These are phyloP conservation scores for Cathartes aura DNA, from an alignment of 2,113 vertebrate species.

Conservation along the genomic window DNA sequence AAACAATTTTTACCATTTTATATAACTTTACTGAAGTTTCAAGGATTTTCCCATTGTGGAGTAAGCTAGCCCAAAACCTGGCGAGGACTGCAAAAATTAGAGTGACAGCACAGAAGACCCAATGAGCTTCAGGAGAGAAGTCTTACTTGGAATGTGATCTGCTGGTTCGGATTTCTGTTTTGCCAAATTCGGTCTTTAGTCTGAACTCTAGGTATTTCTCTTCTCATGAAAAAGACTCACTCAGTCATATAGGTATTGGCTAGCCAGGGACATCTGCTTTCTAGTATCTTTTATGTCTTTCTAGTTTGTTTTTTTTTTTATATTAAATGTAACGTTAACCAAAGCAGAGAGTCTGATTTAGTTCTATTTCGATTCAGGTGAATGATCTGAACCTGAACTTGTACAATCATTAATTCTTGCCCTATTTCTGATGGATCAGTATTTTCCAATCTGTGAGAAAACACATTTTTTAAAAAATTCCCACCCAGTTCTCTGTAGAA, in stretches of 20 bases:
- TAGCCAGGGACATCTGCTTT: background rate
- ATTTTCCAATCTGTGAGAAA: background rate
- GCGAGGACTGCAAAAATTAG: background rate
- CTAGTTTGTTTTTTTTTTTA: background rate
- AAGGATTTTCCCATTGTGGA: background rate
- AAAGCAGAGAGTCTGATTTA: background rate
- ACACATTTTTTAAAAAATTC: accelerated
- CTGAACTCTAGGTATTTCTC: background rate
- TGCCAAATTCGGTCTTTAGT: background rate
- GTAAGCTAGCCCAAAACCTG: background rate
- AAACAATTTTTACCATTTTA: background rate
- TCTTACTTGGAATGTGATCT: background rate
- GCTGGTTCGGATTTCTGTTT: background rate
- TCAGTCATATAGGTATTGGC: background rate
- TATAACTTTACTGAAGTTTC: background rate
- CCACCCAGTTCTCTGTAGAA: background rate
- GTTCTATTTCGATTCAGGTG: background rate
- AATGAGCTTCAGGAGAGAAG: background rate
- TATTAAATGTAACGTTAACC: background rate
- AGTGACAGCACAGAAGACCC: background rate
- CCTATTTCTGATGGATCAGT: background rate
- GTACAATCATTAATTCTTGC: background rate
- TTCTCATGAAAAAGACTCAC: background rate
- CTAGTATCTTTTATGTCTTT: background rate
- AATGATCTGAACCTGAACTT: background rate